Base-by-base conservation (phyloP, 2,888 invertebrate genomes). In the Dinocampus coccinellae region DNA sequence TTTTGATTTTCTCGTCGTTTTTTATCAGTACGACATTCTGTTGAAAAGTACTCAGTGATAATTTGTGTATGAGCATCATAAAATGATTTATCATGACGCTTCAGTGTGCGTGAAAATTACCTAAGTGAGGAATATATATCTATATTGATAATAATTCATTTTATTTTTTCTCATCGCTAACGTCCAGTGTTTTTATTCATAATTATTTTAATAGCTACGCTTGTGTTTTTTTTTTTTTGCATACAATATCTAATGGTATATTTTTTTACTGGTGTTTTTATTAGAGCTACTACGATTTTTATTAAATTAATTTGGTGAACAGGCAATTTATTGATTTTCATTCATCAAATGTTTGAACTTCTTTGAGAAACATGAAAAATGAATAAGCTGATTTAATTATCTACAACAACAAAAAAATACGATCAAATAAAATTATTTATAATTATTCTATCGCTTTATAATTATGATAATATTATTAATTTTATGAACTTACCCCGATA, bases 381-480 rank as follows among this genome's bases (percentile, higher is more conserved):
- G 71, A 67, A 57, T 71, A 71, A 9, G 67, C 67, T 33, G 71
- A 71, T 26, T 71, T 71, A 16, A 71, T 61, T 9, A 71, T 63
- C 71, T 67, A 29, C 1, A 66, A 53, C 1, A 20, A 20, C 24
- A 33, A 55, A 1, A 16, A 20, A 47, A 65, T 57, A 36, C 13
- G 29, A 61, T 34, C 16, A 22, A 13, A 24, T 33, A 0, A 39
- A 24, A 39, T 7, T 29, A 61, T 33, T 7, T 11, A 33, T 16
- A 16, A 20, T 13, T 13, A n/a, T n/a, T 36, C 3, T n/a, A 22
- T 22, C 13, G 7, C 13, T 65, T 3, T 11, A 29, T 34, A 29
- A 33, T 24, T 13, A n/a, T 13, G 10, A 9, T 13, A 11, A 26
- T 65, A 2, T 2, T 53, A 55, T 55, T 57, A 55, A 29, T 29